These are phyloP conservation scores for Dendrocincla tyrannina DNA, from an alignment of 2,797 vertebrate genomes.

Conservation along the genomic window DNA sequence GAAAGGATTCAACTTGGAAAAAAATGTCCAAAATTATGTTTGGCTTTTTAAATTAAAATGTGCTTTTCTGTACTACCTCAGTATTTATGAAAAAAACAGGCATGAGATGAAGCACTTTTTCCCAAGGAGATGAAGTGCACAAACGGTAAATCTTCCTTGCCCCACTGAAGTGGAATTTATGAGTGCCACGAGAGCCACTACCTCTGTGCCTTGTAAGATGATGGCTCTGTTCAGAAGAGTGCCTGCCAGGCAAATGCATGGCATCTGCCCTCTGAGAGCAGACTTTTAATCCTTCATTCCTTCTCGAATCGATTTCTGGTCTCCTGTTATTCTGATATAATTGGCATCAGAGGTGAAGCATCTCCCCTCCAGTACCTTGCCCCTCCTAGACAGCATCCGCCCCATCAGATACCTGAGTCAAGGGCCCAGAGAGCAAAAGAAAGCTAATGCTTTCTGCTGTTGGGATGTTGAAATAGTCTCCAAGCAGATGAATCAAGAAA, in stretches of 20 bases:
- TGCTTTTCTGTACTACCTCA: neutral
- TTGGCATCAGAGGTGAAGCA: neutral
- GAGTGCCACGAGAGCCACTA: neutral
- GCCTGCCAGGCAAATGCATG: neutral
- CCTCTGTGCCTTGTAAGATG: neutral
- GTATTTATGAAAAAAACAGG: neutral
- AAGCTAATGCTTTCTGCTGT: neutral
- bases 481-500: neutral
- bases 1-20: neutral
- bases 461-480: neutral
- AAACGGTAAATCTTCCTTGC: neutral
- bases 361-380: rapidly evolving
- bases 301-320: neutral
- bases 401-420: neutral
- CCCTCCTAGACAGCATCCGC: neutral
- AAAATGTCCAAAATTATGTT: neutral
- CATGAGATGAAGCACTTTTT: neutral
- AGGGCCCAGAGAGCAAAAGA: neutral
- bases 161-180: neutral
- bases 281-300: neutral
- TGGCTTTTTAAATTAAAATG: neutral
- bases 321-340: neutral
- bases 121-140: neutral
- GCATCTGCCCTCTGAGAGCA: neutral
- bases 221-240: rapidly evolving